Percentiles rank a stretch among this genome's conserved stretches.
These are phyloP conservation scores for Troilus luridus DNA, from an alignment of 2,888 invertebrate species.

Conservation along the genomic window DNA sequence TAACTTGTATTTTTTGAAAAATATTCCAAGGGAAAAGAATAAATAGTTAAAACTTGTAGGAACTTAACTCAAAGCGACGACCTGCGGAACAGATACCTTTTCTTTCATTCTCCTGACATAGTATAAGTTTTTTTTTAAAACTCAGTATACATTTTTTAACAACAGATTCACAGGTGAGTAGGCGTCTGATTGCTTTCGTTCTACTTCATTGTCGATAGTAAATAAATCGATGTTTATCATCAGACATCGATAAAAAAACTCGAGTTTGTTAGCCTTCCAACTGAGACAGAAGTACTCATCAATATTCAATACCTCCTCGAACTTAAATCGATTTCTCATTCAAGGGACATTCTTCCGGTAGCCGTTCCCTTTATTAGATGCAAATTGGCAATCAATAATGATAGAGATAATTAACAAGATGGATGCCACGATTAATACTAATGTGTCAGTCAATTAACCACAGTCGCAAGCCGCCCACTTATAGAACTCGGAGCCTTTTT, in stretches of 20 bases:
- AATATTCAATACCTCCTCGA: not conserved
- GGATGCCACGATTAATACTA: not conserved
- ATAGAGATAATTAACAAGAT: not conserved
- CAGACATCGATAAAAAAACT: not conserved
- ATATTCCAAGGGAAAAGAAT: too few relatives aligned
- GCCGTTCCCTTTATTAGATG: not conserved
- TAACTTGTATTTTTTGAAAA: too few relatives aligned
- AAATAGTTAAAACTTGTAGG: too few relatives aligned
- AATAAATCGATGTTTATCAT: not conserved
- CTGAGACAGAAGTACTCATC: not conserved
- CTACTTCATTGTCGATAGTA: too few relatives aligned
- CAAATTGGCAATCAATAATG: not conserved
- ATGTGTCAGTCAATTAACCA: not conserved
- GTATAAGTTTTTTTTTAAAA: not conserved
- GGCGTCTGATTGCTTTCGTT: too few relatives aligned
- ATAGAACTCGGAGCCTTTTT: not conserved
- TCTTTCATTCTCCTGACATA: not conserved
- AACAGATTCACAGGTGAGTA: too few relatives aligned
- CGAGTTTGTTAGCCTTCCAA: not conserved
- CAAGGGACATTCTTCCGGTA: not conserved
- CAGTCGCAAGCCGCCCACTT: not conserved
- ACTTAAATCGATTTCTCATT: not conserved
- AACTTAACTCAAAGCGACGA: too few relatives aligned
- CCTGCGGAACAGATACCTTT: too few relatives aligned
- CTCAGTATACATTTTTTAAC: not conserved